These are phyloP conservation scores for Columba livia DNA, from an alignment of 2,113 vertebrate genomes.

Conservation along the genomic window DNA sequence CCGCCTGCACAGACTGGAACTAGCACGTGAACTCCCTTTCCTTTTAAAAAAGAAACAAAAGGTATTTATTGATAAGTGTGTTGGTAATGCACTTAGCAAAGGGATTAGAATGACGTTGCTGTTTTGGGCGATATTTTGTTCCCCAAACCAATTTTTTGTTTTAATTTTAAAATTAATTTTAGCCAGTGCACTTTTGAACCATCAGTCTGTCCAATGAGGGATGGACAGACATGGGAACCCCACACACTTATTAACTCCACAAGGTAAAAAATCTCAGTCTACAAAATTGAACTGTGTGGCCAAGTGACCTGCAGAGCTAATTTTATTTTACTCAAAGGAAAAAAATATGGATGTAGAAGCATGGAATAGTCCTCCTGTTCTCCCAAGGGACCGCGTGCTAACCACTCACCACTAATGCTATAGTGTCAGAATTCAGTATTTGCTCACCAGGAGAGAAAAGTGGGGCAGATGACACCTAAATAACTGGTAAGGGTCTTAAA, in stretches of 20 bases:
- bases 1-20: constrained; percentile 45
- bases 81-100: background rate
- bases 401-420: background rate
- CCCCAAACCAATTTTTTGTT: background rate
- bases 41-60: background rate
- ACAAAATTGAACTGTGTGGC: background rate
- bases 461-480: background rate
- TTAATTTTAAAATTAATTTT: background rate
- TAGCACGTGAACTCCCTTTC: constrained; percentile 7
- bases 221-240: background rate
- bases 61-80: background rate
- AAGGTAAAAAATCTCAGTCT: background rate
- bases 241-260: background rate
- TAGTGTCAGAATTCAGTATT: background rate
- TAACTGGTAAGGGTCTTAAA: background rate
- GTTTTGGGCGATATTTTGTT: background rate
- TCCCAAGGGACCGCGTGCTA: background rate
- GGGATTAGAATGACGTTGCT: background rate
- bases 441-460: background rate
- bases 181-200: background rate
- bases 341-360: background rate
- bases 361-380: background rate
- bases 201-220: background rate
- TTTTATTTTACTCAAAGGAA: background rate
- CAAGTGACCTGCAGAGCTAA: background rate